Conservation (phyloP, 1,140 invertebrate genomes). For the Pogonus chalceus region DNA sequence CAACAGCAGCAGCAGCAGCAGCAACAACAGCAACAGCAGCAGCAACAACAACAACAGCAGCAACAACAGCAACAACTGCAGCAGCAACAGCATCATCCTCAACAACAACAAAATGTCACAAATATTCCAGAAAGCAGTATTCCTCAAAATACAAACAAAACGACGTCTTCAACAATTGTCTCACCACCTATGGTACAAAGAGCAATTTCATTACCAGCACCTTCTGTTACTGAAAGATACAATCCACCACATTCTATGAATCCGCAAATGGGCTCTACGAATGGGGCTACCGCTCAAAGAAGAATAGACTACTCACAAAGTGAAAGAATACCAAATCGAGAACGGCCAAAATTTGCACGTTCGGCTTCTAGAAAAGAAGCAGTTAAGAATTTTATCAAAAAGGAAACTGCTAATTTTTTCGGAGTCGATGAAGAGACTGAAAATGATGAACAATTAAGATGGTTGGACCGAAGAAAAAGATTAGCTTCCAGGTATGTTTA, state of each 20-base stretch:
- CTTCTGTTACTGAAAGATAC: no score
- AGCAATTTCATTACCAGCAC: constrained; percentile 35
- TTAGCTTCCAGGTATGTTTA: constrained; percentile 60
- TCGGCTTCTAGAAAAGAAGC: constrained; percentile 36
- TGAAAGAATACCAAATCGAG: constrained; percentile 28
- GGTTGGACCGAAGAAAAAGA: constrained; percentile 62
- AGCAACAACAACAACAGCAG: constrained; percentile 15
- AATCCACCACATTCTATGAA: no score
- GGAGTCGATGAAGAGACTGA: constrained; percentile 65
- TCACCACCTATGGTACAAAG: constrained; percentile 24
- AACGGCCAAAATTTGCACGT: constrained; percentile 29
- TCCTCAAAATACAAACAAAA: no score
- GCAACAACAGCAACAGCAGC: constrained; percentile 27
- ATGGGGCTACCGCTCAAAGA: no score
- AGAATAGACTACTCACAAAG: constrained; percentile 27
- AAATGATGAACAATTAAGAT: constrained; percentile 54
- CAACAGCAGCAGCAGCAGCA: constrained; percentile 34
- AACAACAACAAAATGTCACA: constrained; percentile 32
- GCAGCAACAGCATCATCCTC: constrained; percentile 17
- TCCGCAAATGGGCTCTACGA: constrained; percentile 28
- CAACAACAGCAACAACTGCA: constrained; percentile 14
- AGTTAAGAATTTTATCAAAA: constrained; percentile 54
- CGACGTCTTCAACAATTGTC: no score
- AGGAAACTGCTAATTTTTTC: constrained; percentile 68
- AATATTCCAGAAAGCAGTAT: no score